phyloP scores from a whole-genome alignment of 2,888 invertebrate species.

The Reticulitermes lucifugus region DNA sequence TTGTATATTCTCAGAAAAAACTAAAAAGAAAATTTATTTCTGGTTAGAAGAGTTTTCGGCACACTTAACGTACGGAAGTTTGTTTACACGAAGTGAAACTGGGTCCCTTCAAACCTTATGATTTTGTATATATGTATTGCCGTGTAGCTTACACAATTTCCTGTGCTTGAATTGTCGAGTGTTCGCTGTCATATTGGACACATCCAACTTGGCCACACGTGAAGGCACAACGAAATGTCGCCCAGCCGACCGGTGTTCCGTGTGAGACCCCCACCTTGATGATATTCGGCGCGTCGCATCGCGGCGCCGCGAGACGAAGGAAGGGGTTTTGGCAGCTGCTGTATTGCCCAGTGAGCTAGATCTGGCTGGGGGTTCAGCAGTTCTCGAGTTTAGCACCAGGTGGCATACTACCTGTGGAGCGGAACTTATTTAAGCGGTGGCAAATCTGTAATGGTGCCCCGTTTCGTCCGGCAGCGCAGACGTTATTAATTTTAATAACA shows the following conservation, averaged over 20 bases:
- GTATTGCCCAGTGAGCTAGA: constrained; percentile 39
- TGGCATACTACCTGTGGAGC: constrained; percentile 65
- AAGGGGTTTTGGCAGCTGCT: constrained; percentile 48
- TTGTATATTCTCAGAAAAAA: too few species aligned
- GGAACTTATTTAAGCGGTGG: constrained; percentile 71
- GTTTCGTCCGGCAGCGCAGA: constrained; percentile 69
- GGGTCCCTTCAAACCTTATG: too few species aligned
- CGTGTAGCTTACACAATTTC: too few species aligned
- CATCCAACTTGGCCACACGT: too few species aligned
- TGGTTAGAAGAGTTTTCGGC: too few species aligned
- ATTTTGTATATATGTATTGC: too few species aligned
- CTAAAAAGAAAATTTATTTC: too few species aligned
- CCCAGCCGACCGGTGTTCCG: not conserved
- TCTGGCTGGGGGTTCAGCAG: constrained; percentile 56
- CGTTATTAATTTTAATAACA: constrained; percentile 60
- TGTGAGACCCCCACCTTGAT: not conserved
- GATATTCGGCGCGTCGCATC: not conserved
- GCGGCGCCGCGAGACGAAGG: not conserved
- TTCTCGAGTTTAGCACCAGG: constrained; percentile 59
- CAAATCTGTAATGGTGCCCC: constrained; percentile 64
- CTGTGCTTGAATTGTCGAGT: too few species aligned
- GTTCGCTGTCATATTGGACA: too few species aligned
- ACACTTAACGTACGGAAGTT: too few species aligned
- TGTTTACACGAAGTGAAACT: too few species aligned
- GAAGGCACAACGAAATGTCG: not conserved